Base-by-base conservation (phyloP, 2,888 invertebrate species). In the Pilophorus perplexus region DNA sequence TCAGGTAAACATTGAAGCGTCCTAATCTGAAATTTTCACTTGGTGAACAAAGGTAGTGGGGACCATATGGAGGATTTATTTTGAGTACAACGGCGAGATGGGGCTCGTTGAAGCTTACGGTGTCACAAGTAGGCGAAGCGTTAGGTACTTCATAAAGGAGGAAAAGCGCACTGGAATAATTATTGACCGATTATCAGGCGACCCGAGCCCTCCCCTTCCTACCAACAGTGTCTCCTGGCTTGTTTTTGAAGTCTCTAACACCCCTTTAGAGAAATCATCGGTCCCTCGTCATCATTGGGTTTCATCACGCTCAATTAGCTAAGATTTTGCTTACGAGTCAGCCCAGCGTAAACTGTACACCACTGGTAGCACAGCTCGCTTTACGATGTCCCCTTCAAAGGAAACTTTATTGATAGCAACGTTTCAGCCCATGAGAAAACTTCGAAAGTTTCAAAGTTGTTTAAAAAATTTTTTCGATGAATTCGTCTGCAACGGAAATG, bases 201-300 rank as follows among this genome's bases (percentile, higher is more conserved):
- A 6, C 6, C 16, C 14, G 42, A 6, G 10, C 50, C 50, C 54
- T 28, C 22, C 54, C 28, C 4, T 25, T 3, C 33, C 52, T 8
- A 12, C 3, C 12, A 27, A 27, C 52, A 3, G 14, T 28, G 28
- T 23, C n/a, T 20, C 4, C 8, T 20, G 20, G 28, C 27, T 55
- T 55, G 37, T 37, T 55, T 55, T 55, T 55, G 55, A 55, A 55
- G 55, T 55, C 38, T 38, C 52, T 52, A 52, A 52, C 55, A 38
- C 55, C 38, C 23, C 38, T 55, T 37, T 55, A 22, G 55, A 37
- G 38, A 55, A 55, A 55, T 55, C 55, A 55, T 55, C 20, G 55
- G 55, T 52, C 25, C n/a, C 28, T 33, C 33, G 33, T 33, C 33
- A 33, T 33, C 33, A 33, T 33, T 12, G 33, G 33, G 33, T 33